Evolutionary conservation across 2,888 invertebrate species (phyloP).

Genomic region (Eumacrocentrus americanus): DNA sequence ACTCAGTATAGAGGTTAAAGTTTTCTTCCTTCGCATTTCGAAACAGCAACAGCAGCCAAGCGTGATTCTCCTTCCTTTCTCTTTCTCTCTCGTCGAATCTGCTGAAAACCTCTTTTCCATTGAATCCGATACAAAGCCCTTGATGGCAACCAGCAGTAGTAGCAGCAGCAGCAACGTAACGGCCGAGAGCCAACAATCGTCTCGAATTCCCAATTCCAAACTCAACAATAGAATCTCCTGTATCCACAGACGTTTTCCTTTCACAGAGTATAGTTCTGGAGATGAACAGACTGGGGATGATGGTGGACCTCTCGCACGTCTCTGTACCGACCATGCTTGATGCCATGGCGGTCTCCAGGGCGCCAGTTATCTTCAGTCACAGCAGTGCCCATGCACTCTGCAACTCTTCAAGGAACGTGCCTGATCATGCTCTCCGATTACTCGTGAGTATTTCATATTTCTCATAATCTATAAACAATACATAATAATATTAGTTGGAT

Average conservation of each 20-base stretch:
- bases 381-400: conserved; percentile 67
- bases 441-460: conserved; percentile 61
- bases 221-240: conserved; percentile 2
- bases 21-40: not conserved
- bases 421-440: conserved; percentile 65
- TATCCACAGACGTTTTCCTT: conserved; percentile 16
- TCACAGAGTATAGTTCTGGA: conserved; percentile 65
- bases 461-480: not conserved
- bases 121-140: conserved; percentile 15
- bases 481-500: no score
- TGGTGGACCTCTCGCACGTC: conserved; percentile 67
- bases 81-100: conserved; percentile 8
- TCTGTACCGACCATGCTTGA: conserved; percentile 66
- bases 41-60: conserved; percentile 2
- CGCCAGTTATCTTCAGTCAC: conserved; percentile 69
- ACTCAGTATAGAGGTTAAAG: no score
- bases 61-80: conserved; percentile 5
- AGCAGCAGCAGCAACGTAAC: not conserved
- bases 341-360: conserved; percentile 62
- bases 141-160: conserved; percentile 6
- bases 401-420: conserved; percentile 67
- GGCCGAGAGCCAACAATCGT: conserved; percentile 4
- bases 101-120: conserved; percentile 12
- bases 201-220: conserved; percentile 11
- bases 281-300: conserved; percentile 70